Percentiles rank a stretch among this genome's conserved stretches.
phyloP scores from a whole-genome alignment of 2,888 invertebrate genomes.

The Dermolepida albohirtum region DNA sequence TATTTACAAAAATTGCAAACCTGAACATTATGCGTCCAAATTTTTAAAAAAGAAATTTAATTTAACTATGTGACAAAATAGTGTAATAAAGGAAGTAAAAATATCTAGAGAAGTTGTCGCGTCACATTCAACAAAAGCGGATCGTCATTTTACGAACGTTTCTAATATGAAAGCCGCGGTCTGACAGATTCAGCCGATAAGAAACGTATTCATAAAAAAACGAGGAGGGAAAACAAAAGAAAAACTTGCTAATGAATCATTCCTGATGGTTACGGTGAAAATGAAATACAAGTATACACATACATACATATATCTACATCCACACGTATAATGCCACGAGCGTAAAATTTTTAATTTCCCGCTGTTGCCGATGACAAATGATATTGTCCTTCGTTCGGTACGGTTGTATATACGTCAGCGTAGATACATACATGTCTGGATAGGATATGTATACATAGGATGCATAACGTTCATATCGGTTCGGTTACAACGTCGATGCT shows the following conservation, averaged over 20 bases:
- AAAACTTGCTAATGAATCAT: conserved; percentile 35
- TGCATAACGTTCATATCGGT: too few relatives aligned
- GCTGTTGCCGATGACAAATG: conserved; percentile 34
- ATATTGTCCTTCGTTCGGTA: conserved; percentile 5
- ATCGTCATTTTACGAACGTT: not conserved
- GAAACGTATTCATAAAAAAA: conserved; percentile 23
- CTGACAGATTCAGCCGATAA: conserved; percentile 21
- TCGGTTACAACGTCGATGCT: not conserved
- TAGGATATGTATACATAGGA: not conserved
- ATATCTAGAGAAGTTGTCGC: too few relatives aligned
- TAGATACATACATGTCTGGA: not conserved
- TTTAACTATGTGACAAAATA: too few relatives aligned
- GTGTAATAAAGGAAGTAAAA: too few relatives aligned
- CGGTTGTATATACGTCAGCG: not conserved
- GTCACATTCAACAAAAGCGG: too few relatives aligned
- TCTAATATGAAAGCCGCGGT: conserved; percentile 14
- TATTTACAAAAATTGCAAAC: too few relatives aligned
- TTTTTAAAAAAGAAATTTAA: too few relatives aligned
- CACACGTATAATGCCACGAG: not conserved
- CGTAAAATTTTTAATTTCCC: conserved; percentile 35
- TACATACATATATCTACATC: conserved; percentile 9
- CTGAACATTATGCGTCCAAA: too few relatives aligned
- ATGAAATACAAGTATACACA: conserved; percentile 17
- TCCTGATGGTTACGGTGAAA: conserved; percentile 4
- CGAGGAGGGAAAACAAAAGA: conserved; percentile 18